phyloP scores from a whole-genome alignment of 2,888 invertebrate genomes.

The Auanema sp. region DNA sequence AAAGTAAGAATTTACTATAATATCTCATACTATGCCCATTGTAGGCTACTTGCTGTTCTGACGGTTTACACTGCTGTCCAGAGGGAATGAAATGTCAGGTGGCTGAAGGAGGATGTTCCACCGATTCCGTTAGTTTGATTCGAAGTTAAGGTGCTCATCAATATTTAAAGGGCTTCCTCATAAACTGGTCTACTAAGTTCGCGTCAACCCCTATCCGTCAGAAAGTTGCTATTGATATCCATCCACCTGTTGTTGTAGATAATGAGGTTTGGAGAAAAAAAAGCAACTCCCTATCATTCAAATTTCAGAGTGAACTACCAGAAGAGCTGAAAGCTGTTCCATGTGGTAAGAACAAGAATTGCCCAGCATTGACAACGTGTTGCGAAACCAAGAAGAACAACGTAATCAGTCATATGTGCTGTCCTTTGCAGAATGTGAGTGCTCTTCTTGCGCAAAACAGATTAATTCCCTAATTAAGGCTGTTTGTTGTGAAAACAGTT shows the following conservation, averaged over 20 bases:
- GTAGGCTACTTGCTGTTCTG: too few species aligned
- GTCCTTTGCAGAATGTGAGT: conserved; percentile 38
- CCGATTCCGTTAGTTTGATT: too few species aligned
- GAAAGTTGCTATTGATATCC: conserved; percentile 27
- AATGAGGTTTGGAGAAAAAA: conserved; percentile 6
- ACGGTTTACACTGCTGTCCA: too few species aligned
- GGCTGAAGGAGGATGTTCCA: too few species aligned
- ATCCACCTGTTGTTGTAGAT: conserved; percentile 14
- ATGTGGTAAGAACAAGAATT: conserved; percentile 28
- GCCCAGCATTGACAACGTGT: conserved; percentile 39
- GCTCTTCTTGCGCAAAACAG: background rate
- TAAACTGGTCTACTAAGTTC: conserved; percentile 31
- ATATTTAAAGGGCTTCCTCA: conserved; percentile 17
- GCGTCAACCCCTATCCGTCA: conserved; percentile 32
- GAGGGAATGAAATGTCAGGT: too few species aligned
- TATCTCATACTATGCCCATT: too few species aligned
- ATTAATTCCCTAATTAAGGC: conserved; percentile 23
- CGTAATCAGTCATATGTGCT: conserved; percentile 25
- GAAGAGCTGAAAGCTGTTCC: conserved; percentile 13
- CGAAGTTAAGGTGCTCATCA: too few species aligned
- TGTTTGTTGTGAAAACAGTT: conserved; percentile 35
- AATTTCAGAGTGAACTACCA: conserved; percentile 7
- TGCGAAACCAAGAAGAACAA: conserved; percentile 17
- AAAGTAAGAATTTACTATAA: too few species aligned
- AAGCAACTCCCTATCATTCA: too few species aligned